Evolutionary conservation across 2,888 invertebrate species (phyloP).

Genomic region (Gonocerus acuteangulatus): DNA sequence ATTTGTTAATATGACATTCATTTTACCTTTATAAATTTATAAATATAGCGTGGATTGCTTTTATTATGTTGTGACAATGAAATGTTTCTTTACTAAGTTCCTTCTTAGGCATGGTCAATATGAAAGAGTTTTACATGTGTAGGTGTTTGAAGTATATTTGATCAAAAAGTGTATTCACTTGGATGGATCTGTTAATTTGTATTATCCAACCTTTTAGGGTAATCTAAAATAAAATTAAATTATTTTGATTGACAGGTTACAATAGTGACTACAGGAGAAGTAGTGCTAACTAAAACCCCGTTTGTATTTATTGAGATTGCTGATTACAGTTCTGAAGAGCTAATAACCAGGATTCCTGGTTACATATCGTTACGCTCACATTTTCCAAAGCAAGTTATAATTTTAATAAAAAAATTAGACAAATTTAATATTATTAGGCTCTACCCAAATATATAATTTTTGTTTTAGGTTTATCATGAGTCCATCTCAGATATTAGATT

Average conservation of each 20-base stretch:
- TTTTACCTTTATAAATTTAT: too few species aligned
- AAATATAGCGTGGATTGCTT: too few species aligned
- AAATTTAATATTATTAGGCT: not conserved
- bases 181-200: too few species aligned
- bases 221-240: too few species aligned
- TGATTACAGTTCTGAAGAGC: not conserved
- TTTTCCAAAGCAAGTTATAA: not conserved
- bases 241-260: not conserved
- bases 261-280: not conserved
- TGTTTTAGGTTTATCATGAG: not conserved
- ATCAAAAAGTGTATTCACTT: too few species aligned
- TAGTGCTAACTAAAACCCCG: not conserved
- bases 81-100: too few species aligned
- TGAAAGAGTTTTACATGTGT: too few species aligned
- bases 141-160: too few species aligned
- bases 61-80: too few species aligned
- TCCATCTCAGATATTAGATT: constrained; percentile 2
- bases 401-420: not conserved
- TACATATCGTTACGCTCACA: not conserved
- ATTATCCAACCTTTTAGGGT: too few species aligned
- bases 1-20: too few species aligned
- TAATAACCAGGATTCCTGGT: not conserved
- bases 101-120: too few species aligned
- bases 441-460: not conserved
- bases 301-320: not conserved